These are phyloP conservation scores for Carpatolechia fugitivella DNA, from an alignment of 2,888 invertebrate genomes.

Conservation along the genomic window DNA sequence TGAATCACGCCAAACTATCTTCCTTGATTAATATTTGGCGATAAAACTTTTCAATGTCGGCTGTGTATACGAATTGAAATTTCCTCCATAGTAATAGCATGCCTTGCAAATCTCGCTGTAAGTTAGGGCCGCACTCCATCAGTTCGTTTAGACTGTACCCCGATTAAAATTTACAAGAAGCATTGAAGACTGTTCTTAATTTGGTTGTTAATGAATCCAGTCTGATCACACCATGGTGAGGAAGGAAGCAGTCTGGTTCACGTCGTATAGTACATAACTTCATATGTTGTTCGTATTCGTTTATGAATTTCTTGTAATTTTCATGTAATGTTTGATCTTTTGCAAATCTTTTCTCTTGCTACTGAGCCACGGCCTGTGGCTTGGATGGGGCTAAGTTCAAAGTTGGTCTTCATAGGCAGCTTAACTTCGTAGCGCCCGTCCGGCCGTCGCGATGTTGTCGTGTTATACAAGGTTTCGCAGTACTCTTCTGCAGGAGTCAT, in stretches of 20 bases:
- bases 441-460: neutral
- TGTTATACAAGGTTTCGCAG: neutral
- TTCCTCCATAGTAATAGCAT: too few species aligned
- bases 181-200: too few species aligned
- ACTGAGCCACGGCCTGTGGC: slow-evolving; percentile 8
- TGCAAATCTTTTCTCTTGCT: neutral
- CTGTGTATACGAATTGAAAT: too few species aligned
- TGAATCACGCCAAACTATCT: too few species aligned
- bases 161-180: too few species aligned
- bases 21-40: too few species aligned
- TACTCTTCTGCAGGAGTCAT: neutral
- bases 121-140: too few species aligned
- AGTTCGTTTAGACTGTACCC: too few species aligned
- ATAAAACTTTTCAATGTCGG: too few species aligned
- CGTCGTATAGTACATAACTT: neutral
- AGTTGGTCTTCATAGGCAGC: slow-evolving; percentile 7
- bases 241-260: neutral
- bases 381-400: slow-evolving; percentile 2
- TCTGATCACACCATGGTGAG: neutral
- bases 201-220: neutral
- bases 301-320: slow-evolving; percentile 2
- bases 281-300: neutral
- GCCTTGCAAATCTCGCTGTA: too few species aligned
- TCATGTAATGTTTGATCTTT: neutral
- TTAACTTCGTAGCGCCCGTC: neutral